Percentiles rank a stretch among this genome's conserved stretches.
Conservation (phyloP, 2,113 vertebrate species). For the Vanacampus margaritifer region DNA sequence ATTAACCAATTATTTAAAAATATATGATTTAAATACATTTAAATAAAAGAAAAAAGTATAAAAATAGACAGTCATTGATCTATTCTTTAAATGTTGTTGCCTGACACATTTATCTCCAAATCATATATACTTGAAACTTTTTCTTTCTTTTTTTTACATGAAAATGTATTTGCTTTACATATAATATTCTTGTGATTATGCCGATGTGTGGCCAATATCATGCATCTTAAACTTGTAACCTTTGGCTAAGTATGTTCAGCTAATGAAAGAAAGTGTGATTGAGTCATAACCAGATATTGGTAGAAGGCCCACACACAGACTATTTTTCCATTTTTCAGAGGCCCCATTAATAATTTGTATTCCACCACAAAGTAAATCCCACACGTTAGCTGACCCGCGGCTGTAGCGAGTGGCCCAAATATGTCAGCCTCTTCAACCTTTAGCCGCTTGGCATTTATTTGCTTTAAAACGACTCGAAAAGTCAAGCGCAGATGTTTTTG, state of each 20-base stretch:
- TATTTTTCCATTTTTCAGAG: conserved; percentile 52
- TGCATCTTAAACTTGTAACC: not conserved
- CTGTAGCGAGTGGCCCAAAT: conserved; percentile 51
- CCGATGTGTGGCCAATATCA: not conserved
- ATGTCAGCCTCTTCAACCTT: conserved; percentile 45
- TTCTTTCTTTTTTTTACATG: not conserved
- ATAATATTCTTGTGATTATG: not conserved
- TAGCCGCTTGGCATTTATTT: conserved; percentile 23
- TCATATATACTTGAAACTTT: not conserved
- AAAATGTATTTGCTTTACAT: not conserved
- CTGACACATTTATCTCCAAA: not conserved
- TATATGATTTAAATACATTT: too few species aligned
- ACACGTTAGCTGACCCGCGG: conserved; percentile 37
- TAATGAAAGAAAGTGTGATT: not conserved
- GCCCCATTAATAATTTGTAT: conserved; percentile 60
- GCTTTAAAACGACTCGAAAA: conserved; percentile 30
- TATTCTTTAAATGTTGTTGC: too few species aligned
- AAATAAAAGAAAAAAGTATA: not conserved
- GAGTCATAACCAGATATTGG: not conserved
- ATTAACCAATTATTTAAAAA: not conserved
- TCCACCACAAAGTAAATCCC: conserved; percentile 38
- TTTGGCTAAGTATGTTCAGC: not conserved
- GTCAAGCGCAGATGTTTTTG: conserved; percentile 27
- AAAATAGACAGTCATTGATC: not conserved
- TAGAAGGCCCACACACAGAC: conserved; percentile 21